Base-by-base conservation (phyloP, 2,113 vertebrate species). In the Gymnobelideus leadbeateri region DNA sequence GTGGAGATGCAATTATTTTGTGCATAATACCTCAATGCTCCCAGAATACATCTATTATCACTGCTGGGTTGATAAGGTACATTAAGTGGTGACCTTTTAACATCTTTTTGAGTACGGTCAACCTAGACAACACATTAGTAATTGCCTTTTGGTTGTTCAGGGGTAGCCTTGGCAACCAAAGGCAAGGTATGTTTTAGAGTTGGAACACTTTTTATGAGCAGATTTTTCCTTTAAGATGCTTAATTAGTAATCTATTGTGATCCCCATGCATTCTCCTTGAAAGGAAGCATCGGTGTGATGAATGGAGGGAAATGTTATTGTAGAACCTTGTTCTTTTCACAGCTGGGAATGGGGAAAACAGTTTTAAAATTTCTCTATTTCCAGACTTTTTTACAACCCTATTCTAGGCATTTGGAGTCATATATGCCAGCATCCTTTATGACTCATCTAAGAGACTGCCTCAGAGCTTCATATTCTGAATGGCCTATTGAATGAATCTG, bases 301-400 rank as follows among this genome's bases (percentile, higher is more conserved):
- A 95, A 84, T 93, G 53, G 55, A 96, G 95, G n/a, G 49, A 91
- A 52, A 84, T 84, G n/a, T 84, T 84, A 84, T 84, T 84, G n/a
- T 43, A 84, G 68, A 84, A 84, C 37, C 68, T 84, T n/a, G 16
- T 43, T 84, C 68, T 84, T 84, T 84, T 84, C 68, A 43, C 68
- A 84, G 68, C 68, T 84, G 68, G 68, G 37, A 84, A 84, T 1
- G 43, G n/a, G 68, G n/a, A 84, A 84, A 84, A 84, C 68, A 43
- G n/a, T 43, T 84, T 43, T 84, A 43, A 84, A 84, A 43, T 84
- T 84, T 84, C 68, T 84, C 68, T 84, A 43, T 43, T 84, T 43
- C n/a, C 16, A 84, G n/a, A 43, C 57, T 37, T 84, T 84, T 84
- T 84, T 43, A 77, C 16, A 43, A 84, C 68, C n/a, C 68, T 43